Evolutionary conservation across 2,797 vertebrate genomes (phyloP), one percentile per base, ranked within the genome.

Genomic region (Rhyacichthys aspro): DNA sequence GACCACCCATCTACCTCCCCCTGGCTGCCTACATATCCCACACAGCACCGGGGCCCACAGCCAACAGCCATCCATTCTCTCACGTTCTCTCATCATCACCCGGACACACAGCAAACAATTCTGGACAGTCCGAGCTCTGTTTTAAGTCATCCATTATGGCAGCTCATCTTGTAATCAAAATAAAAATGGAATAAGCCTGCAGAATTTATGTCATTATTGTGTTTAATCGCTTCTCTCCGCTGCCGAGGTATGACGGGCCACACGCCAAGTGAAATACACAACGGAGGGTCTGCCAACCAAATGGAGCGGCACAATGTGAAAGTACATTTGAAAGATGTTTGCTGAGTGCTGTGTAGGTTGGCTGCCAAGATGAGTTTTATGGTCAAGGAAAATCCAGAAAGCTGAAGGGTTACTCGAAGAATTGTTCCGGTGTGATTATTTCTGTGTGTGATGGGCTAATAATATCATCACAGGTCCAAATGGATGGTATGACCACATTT

Each of bases 281-380:
- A 34, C 0, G 19, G 52, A 34, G 79, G 39, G 46, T 15, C 64
- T 79, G 89, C 78, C 85, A 58, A 45, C 55, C 60, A 56, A 62
- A 65, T 43, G 45, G 49, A 76, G 67, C 66, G 56, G 58, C 68
- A 49, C 55, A 46, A 64, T 48, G 55, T 53, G 61, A 74, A 41
- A 75, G 78, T 43, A 50, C 49, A 65, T 59, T 59, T 78, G 74
- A 66, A 64, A 70, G 81, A 72, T 79, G 55, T 78, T 75, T 72
- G 52, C 45, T 11, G 59, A 23, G 58, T 37, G 14, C 32, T 70
- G 73, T 57, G 76, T 66, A 49, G 49, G 43, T 68, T 76, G 74
- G 68, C 70, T 53, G 59, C 48, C 58, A 38, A 43, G 42, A 9
- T 18, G 36, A 64, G 56, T 58, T 55, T 73, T 55, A 58, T 48